Base-by-base conservation (phyloP, 2,113 vertebrate genomes). In the Siniperca knerii region DNA sequence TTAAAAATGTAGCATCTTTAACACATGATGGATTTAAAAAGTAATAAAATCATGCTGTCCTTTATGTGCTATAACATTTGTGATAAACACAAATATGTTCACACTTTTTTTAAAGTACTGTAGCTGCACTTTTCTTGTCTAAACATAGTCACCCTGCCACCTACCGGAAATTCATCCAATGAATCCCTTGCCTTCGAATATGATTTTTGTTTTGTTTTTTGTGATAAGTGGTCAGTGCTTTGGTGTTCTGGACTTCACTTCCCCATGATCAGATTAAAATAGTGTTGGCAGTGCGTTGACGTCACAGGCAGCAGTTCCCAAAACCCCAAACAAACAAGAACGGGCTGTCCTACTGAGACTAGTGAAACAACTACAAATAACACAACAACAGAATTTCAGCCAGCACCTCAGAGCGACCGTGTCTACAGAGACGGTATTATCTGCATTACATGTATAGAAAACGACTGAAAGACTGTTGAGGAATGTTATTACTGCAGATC, bases 321-420 rank as follows among this genome's bases (percentile, higher is more conserved):
- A 66, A 73, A 79, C 61, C 50, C 65, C 21, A 37, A 58, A 72
- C 44, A 76, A 82, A 83, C 70, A 77, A 75, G 75, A 65, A 70
- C 58, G 60, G 58, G 52, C 64, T 52, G 80, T 75, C 50, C 57
- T 12, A 64, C 57, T 70, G 65, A 82, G 60, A 61, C 33, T 33
- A 33, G 60, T 60, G 58, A 67, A 72, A 61, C 54, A 33, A 61
- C 23, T 25, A 77, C 68, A 61, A 60, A 72, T 71, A 66, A 65
- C 50, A 60, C 29, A 46, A 74, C 76, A 68, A 54, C n/a, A 68
- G 72, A 68, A 60, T 69, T 68, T 69, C n/a, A 54, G 55, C 57
- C 72, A 44, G 25, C 9, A 2, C 50, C n/a, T 60, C 21, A 29
- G n/a, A 68, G 76, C 54, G 23, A 15, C 25, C 0, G 1, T 48